Evolutionary conservation across 1,140 invertebrate species (phyloP).

Genomic region (Leptinotarsa texana): DNA sequence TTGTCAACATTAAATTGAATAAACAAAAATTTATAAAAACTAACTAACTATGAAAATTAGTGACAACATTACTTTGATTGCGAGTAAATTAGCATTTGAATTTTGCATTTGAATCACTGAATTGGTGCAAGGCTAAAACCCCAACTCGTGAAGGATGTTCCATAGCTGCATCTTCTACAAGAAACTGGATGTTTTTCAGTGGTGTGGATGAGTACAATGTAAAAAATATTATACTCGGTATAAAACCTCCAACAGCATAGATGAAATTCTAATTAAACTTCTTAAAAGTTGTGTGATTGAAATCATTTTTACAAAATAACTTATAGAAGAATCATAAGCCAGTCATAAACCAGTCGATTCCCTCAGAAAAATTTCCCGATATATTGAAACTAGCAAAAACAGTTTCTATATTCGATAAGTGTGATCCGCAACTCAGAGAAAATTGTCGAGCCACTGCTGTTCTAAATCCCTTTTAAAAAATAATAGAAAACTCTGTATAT

Average conservation of each 20-base stretch:
- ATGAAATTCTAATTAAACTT: background rate
- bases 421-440: background rate
- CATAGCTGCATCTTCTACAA: too few relatives aligned
- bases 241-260: background rate
- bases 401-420: background rate
- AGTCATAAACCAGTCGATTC: too few relatives aligned
- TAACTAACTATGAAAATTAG: too few relatives aligned
- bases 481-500: background rate
- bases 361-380: background rate
- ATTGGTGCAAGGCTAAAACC: too few relatives aligned
- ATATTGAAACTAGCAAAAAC: background rate
- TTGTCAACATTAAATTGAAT: too few relatives aligned
- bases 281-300: background rate
- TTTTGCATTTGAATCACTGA: too few relatives aligned
- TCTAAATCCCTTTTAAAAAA: background rate
- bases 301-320: background rate
- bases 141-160: too few relatives aligned
- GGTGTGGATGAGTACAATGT: background rate
- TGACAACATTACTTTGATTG: too few relatives aligned
- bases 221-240: background rate
- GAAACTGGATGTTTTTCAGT: background rate
- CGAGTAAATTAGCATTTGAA: too few relatives aligned
- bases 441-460: background rate
- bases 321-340: background rate
- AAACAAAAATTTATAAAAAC: too few relatives aligned